These are phyloP conservation scores for Schizopygopsis malacanthus DNA, from an alignment of 2,797 vertebrate species.

Conservation along the genomic window DNA sequence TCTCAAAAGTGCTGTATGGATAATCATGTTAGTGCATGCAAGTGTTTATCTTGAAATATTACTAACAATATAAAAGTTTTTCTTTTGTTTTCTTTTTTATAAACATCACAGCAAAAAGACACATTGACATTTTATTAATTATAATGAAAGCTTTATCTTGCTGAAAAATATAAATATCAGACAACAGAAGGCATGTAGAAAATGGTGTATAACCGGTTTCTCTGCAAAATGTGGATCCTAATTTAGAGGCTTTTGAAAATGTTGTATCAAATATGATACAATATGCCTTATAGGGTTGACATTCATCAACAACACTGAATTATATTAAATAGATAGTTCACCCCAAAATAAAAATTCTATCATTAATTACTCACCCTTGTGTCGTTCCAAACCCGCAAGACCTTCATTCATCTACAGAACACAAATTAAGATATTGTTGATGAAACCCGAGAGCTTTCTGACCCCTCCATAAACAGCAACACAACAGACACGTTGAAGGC, in stretches of 20 bases:
- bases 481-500: background rate
- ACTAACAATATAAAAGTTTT: background rate
- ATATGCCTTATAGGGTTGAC: background rate
- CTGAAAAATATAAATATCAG: background rate
- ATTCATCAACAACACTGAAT: background rate
- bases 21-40: background rate
- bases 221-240: background rate
- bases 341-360: background rate
- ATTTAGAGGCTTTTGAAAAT: background rate
- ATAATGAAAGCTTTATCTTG: background rate
- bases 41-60: conserved; percentile 3
- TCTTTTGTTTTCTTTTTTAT: background rate
- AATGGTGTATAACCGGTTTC: too few relatives aligned
- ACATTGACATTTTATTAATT: background rate
- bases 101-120: background rate
- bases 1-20: background rate
- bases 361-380: too few relatives aligned
- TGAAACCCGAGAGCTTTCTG: too few relatives aligned
- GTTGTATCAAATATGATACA: background rate
- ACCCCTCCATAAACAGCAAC: background rate
- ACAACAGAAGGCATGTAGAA: background rate
- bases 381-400: background rate
- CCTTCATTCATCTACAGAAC: too few relatives aligned
- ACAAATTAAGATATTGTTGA: too few relatives aligned
- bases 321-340: background rate